Base-by-base conservation (phyloP, 1,140 invertebrate species). In the Drosophila burlai region DNA sequence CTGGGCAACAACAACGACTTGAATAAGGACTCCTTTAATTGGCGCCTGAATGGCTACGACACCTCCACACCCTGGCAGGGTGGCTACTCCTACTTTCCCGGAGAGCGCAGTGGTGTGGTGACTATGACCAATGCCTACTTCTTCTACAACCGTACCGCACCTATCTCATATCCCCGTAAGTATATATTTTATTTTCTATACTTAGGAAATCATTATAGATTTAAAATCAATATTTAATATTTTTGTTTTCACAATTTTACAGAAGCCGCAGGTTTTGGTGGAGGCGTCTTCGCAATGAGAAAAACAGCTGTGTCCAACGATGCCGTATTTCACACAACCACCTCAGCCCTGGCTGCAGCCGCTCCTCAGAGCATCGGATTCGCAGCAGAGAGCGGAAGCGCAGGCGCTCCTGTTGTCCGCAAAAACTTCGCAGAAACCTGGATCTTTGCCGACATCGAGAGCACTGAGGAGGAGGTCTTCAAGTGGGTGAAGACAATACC, bases 401-500 rank as follows among this genome's bases (percentile, higher is more conserved):
- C 46, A 10, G 36, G 40, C 5, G 45, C 31, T 7, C 52, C 61
- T 8, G 21, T 36, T 4, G 91, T 91, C 0, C 84, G 91, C 26
- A 90, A 76, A 42, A 91, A 92, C 57, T 92, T 92, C 62, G 79
- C 79, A 0, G 91, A 92, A 18, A 92, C 91, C 1, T 92, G 91
- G 91, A 76, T 92, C 16, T 92, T 91, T n/a, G 91, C 76, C 8
- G 80, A 92, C 45, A 91, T 92, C 50, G 89, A 91, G 54, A 71
- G 76, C 31, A 92, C 91, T 0, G 49, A 75, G 16, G 45, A 65
- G 5, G 87, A 82, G 49, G 67, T 81, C 2, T 83, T 92, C n/a
- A 94, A 94, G 63, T 94, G 93, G 66, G 76, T 81, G 1, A 79
- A 90, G 24, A 92, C 78, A 21, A 96, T 98, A 36, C 98, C 98